A percentile compares a stretch with the other conserved stretches of the same genome.
phyloP scores from a whole-genome alignment of 2,888 invertebrate genomes.

The Sinotaia quadrata region DNA sequence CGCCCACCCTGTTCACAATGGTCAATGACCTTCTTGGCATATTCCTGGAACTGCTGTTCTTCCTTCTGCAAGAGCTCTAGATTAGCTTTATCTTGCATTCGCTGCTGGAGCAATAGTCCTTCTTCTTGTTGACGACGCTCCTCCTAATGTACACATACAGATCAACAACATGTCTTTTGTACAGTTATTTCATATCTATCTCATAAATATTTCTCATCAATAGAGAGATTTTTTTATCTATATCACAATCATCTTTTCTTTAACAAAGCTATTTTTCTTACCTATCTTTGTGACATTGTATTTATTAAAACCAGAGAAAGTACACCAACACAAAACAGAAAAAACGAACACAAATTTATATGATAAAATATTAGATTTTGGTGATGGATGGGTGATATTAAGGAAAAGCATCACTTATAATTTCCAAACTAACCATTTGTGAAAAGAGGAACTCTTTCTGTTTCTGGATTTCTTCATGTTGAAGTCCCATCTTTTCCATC shows the following conservation, averaged over 20 bases:
- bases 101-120: conserved; percentile 44
- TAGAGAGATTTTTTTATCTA: neutral
- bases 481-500: conserved; percentile 59
- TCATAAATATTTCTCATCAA: neutral
- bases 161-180: neutral
- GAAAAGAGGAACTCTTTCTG: conserved; percentile 58
- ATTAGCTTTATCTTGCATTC: conserved; percentile 65
- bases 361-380: too few species aligned
- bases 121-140: conserved; percentile 42
- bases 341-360: too few species aligned
- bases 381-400: too few species aligned
- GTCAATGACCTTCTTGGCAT: conserved; percentile 68
- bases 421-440: conserved; percentile 59
- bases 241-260: too few species aligned
- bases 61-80: conserved; percentile 65
- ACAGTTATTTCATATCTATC: neutral
- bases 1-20: conserved; percentile 70
- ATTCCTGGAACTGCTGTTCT: conserved; percentile 71
- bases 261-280: too few species aligned
- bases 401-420: too few species aligned
- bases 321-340: too few species aligned
- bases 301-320: too few species aligned
- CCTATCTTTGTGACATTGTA: too few species aligned
- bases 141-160: conserved; percentile 36
- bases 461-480: conserved; percentile 50